Evolutionary conservation across 2,888 invertebrate species (phyloP), one percentile per base, ranked within the genome.

Genomic region (Leucania comma): DNA sequence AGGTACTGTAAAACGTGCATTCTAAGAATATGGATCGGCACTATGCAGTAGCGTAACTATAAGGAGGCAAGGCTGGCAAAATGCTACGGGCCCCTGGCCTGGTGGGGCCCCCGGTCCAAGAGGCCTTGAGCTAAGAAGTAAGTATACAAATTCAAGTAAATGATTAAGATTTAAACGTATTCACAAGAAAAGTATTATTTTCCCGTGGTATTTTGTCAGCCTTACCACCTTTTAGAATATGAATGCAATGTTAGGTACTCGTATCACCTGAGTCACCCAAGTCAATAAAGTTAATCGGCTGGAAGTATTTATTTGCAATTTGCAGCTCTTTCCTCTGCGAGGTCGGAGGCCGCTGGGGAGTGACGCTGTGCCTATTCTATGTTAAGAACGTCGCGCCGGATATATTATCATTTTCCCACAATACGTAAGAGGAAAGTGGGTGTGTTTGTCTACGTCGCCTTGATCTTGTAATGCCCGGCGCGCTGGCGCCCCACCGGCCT

Each of bases 371-470:
- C 50, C 46, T 24, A 50, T 61, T 58, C 51, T 66, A 79, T 73
- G 12, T 79, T 66, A 17, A 73, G 51, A 73, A 14, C 60, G 12
- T 46, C 46, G 46, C 24, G 58, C 48, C 68, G 60, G 35, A 59
- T 29, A 62, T n/a, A 80, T 67, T 79, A 42, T 73, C 22, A 67
- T 65, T 74, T 65, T 74, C 75, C 46, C 14, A 35, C 53, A 29
- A n/a, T 51, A 80, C 80, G 80, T 80, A 80, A 74, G 62, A 76
- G 62, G 57, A 79, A 77, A 80, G 76, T 77, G 76, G 76, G 76
- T 77, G 76, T 77, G 75, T 75, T 71, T 67, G 62, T 46, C 38
- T 80, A 75, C 80, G 64, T 65, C 61, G 58, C 67, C 64, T 32
- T 74, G 69, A 56, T 81, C 63, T 76, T 67, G 78, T 60, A 69